Evolutionary conservation across 2,888 invertebrate species (phyloP), one percentile per base, ranked within the genome.

Genomic region (Beris chalybata): DNA sequence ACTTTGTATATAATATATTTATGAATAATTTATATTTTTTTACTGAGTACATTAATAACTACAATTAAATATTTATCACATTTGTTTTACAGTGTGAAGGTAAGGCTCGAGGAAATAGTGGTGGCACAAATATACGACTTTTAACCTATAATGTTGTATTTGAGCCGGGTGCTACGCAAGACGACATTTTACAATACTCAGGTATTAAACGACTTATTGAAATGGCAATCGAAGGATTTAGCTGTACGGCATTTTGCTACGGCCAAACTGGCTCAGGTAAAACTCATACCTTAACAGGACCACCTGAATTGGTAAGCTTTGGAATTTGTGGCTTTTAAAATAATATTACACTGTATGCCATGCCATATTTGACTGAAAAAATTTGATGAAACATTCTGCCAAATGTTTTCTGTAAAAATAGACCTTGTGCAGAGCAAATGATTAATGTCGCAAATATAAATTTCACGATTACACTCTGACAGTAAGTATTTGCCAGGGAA

Each of bases 221-320:
- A 78, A 95, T 96, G 94, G 92, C 95, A 1, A 87, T 96, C 45
- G 94, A 95, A 77, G 97, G 97, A 29, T 97, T 95, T 79, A 90
- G 92, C 38, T 94, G 95, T 76, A 97, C 97, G 1, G 92, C 91
- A 31, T 93, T 97, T 81, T 97, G 97, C 77, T 97, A 97, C 81
- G 97, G 97, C 1, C 97, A 97, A 82, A 97, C 97, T 0, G 96
- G 97, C 52, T 95, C 95, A 72, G 97, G 97, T 5, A 97, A 97
- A 82, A 97, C 97, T 0, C 95, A 96, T 78, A 97, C 97, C 0
- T 85, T 97, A 65, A 96, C 96, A 0, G 97, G 97, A 70, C 93
- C 93, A 11, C 93, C 94, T 0, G 89, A 90, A 73, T 81, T 93
- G 83, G 93, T 93, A 79, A 83, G 11, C n/a, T 9, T 2, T n/a